Conservation (phyloP, 2,888 invertebrate species). For the Lithosia quadra region DNA sequence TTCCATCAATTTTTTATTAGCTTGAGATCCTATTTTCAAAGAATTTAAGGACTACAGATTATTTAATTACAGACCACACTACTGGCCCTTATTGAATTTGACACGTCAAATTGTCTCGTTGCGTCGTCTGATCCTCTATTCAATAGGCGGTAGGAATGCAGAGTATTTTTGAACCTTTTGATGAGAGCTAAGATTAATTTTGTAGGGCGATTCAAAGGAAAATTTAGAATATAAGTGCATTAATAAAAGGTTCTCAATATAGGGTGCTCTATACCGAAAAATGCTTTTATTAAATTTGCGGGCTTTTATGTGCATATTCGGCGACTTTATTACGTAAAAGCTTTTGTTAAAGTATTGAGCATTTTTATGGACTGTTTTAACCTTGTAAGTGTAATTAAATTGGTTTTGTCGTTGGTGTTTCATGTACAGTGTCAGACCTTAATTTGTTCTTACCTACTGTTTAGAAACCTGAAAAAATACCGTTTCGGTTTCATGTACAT, state of each 20-base stretch:
- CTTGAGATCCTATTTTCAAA: slow-evolving; percentile 67
- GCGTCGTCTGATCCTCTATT: slow-evolving; percentile 58
- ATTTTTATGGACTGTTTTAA: slow-evolving; percentile 59
- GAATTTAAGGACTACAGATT: slow-evolving; percentile 64
- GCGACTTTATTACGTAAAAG: slow-evolving; percentile 77
- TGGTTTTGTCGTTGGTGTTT: slow-evolving; percentile 28
- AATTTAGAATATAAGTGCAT: slow-evolving; percentile 85
- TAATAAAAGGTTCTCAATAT: slow-evolving; percentile 80
- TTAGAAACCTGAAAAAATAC: background rate
- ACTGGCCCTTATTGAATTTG: slow-evolving; percentile 68
- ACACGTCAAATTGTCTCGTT: slow-evolving; percentile 72
- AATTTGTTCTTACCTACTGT: slow-evolving; percentile 3
- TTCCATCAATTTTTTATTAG: slow-evolving; percentile 79
- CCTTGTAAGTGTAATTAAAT: slow-evolving; percentile 49
- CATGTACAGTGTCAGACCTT: slow-evolving; percentile 1
- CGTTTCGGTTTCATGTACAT: background rate
- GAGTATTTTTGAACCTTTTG: slow-evolving; percentile 81
- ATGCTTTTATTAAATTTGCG: slow-evolving; percentile 84
- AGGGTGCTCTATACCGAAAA: slow-evolving; percentile 77
- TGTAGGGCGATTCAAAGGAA: slow-evolving; percentile 82
- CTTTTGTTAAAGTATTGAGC: slow-evolving; percentile 67
- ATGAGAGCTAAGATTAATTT: slow-evolving; percentile 84
- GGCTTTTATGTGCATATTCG: slow-evolving; percentile 78
- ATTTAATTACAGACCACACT: slow-evolving; percentile 72
- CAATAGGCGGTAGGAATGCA: slow-evolving; percentile 76